phyloP scores from a whole-genome alignment of 2,113 vertebrate genomes.

The Tachysurus fulvidraco region DNA sequence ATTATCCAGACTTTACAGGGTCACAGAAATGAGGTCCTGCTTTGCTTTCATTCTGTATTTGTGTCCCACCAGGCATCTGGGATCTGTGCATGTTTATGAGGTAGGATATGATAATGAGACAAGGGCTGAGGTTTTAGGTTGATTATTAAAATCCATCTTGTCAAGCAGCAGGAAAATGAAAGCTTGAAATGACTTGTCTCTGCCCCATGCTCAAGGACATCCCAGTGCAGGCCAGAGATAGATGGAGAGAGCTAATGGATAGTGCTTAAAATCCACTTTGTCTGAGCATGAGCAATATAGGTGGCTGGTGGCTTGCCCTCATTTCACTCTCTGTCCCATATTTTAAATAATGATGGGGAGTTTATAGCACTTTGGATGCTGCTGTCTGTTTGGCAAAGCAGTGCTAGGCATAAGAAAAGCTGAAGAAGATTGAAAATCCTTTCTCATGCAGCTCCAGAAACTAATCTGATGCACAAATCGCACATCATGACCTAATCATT shows the following conservation, averaged over 20 bases:
- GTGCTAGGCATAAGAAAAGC: background rate
- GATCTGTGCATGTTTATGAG: slow-evolving; percentile 6
- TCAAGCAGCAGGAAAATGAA: slow-evolving; percentile 18
- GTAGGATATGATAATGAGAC: slow-evolving; percentile 21
- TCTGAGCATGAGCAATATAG: background rate
- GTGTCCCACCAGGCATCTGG: background rate
- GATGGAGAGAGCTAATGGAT: slow-evolving; percentile 11
- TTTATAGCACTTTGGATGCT: slow-evolving; percentile 22
- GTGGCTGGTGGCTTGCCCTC: slow-evolving; percentile 11
- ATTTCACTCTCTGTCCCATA: slow-evolving; percentile 18
- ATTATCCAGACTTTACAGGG: background rate
- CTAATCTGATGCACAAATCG: background rate
- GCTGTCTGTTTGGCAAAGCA: slow-evolving; percentile 15
- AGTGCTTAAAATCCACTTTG: slow-evolving; percentile 44
- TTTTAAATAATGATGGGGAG: slow-evolving; percentile 15
- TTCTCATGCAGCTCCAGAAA: background rate
- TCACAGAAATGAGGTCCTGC: slow-evolving; percentile 8
- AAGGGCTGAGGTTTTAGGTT: slow-evolving; percentile 22
- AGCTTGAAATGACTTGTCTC: slow-evolving; percentile 21
- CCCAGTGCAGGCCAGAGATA: slow-evolving; percentile 27
- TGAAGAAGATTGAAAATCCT: background rate
- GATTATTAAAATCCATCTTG: slow-evolving; percentile 34
- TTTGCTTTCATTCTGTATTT: slow-evolving; percentile 18
- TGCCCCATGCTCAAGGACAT: slow-evolving; percentile 37
- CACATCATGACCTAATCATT: background rate